These are phyloP conservation scores for Callaeas wilsoni DNA, from an alignment of 2,113 vertebrate species.

Conservation along the genomic window DNA sequence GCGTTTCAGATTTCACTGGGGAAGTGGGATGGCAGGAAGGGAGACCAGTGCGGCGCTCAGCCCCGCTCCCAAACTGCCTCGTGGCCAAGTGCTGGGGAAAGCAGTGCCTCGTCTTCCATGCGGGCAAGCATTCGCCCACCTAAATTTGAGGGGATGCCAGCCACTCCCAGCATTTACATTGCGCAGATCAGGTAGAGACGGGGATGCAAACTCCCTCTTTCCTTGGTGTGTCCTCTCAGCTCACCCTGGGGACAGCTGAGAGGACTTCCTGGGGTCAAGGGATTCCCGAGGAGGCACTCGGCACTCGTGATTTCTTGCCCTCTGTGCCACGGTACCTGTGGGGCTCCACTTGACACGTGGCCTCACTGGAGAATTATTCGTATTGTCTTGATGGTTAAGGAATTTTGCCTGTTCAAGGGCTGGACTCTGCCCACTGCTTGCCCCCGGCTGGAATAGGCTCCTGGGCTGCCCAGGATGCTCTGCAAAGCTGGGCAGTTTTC, in stretches of 20 bases:
- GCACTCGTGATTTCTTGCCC: background rate
- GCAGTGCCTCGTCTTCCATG: fast-evolving
- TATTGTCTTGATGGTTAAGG: background rate
- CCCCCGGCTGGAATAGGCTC: background rate
- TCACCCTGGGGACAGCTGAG: background rate
- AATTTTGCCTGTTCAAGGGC: background rate
- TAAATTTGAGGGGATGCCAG: background rate
- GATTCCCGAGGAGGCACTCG: fast-evolving
- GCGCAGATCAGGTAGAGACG: too few species aligned
- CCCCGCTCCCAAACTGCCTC: background rate
- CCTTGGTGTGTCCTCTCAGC: background rate
- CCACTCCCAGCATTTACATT: fast-evolving
- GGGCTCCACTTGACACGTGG: background rate
- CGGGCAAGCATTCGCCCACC: background rate
- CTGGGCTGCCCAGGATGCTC: background rate
- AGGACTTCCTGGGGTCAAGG: background rate
- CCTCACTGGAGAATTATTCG: background rate
- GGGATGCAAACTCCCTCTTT: background rate
- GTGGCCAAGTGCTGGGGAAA: background rate
- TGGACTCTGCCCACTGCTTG: background rate
- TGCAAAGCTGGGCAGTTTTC: background rate
- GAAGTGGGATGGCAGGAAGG: background rate
- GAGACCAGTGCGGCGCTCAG: background rate
- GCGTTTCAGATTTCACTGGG: background rate
- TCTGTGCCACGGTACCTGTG: fast-evolving